Base-by-base conservation (phyloP, 2,797 vertebrate genomes). In the Parotocinclus haroldoi region DNA sequence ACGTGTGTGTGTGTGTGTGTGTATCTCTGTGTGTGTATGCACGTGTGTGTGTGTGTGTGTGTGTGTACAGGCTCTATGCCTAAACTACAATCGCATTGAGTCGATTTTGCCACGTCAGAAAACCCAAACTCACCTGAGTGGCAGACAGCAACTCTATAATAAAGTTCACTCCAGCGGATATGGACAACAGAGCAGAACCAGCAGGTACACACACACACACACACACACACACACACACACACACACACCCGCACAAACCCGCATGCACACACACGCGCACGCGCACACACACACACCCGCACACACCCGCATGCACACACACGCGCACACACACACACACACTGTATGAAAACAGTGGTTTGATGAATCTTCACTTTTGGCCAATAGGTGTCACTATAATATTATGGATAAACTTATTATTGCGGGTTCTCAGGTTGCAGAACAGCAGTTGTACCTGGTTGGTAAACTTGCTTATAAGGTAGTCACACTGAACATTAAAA, bases 51-150 rank as follows among this genome's bases (percentile, higher is more conserved):
- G 27, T 27, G 27, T 27, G 27, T 27, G 12, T 55, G 59, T 14
- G 36, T 50, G 38, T 60, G 55, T 71, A 37, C 76, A 96, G 92
- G 86, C 83, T 38, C 82, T 94, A 58, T 90, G 79, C 82, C 84
- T 93, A 67, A 94, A 93, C 79, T 84, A 91, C 83, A 95, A 94
- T 80, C 92, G 86, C 77, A 92, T 92, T 66, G 92, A 93, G 76
- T 96, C 94, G 68, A 91, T 93, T 69, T 72, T 94, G 36, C 93
- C 92, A 9, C 84, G 81, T 78, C 80, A 87, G 76, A 95, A 91
- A 74, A 77, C 84, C 67, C 85, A 85, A 68, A 69, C 79, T 64
- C 89, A 91, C 63, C 74, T 89, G 75, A 91, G 84, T 58, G 93
- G 78, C 76, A 90, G 88, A 74, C 91, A 93, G 76, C 81, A 91